Evolutionary conservation across 2,888 invertebrate genomes (phyloP), one percentile per base, ranked within the genome.

Genomic region (Drosophila algonquin): DNA sequence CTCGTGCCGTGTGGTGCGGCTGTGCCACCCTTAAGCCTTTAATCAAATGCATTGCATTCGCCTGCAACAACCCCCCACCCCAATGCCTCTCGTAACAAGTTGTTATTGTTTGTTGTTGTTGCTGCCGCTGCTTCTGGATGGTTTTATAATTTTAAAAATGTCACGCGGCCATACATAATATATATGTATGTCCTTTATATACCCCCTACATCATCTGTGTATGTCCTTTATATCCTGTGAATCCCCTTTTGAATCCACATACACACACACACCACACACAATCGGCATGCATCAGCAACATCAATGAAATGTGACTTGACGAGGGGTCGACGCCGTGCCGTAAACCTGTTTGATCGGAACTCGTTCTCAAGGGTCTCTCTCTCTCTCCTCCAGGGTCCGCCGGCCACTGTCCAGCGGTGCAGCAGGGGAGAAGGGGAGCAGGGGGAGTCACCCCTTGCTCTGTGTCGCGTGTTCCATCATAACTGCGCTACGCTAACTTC

Each of bases 291-390:
- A 74, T 77, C 76, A 86, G 70, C 65, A 54, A 87, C 87, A 84
- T 87, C 86, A 84, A 87, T 84, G 87, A 73, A 80, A 72, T 80
- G 79, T 77, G 85, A 86, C 88, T 88, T 69, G 84, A 61, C 73
- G n/a, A 57, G 51, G 77, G 87, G 85, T 76, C 60, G 55, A 30
- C 47, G 40, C 75, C 62, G 18, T 50, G 24, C 47, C n/a, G 40
- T 47, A 82, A 84, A 84, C 83, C 86, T 85, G 83, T 87, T 87
- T 87, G 80, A 59, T 59, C 65, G 59, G 69, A 84, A 87, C 83
- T 75, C 69, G 86, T 85, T 85, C 80, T 85, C 77, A 72, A 79
- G 82, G 83, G 78, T 71, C 57, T 14, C 44, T 27, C 57, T 14
- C 44, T 27, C 50, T 1, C 40, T 5, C 35, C 27, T 35, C 6